Base-by-base conservation (phyloP, 2,888 invertebrate species). In the Blastobasis lacticolella region DNA sequence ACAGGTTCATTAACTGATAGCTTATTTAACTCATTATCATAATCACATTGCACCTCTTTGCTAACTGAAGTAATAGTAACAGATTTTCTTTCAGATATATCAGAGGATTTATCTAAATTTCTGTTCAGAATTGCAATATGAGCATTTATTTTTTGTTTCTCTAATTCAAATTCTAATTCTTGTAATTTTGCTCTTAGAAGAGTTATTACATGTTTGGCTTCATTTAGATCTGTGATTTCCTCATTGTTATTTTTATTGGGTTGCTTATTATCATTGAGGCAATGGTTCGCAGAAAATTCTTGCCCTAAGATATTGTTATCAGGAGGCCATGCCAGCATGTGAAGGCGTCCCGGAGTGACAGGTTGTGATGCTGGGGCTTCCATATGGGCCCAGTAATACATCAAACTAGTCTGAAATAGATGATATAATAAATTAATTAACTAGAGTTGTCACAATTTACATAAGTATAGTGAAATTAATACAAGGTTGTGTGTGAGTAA, bases 371-470 rank as follows among this genome's bases (percentile, higher is more conserved):
- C 85, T 51, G 93, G 91, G 48, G 90, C 82, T 78, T 95, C 95
- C 58, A 94, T 93, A 74, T 95, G 94, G 37, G 95, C 91, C 97
- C 97, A 97, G 75, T 93, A 95, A 83, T 97, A 97, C 94, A 96
- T 95, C 71, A 94, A 90, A 80, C 94, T 95, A 54, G 95, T 94
- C 97, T 97, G 82, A 40, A 91, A 83, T 62, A 91, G 1, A 23
- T 23, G 23, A 23, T 1, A 23, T 23, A 23, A 23, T 23, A 23
- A 23, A 23, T 23, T 23, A 23, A 23, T 23, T 23, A 23, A 23
- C 23, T 23, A 23, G 23, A 3, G 23, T 23, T 23, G 23, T 23
- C 23, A 23, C 23, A 23, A 23, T 23, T 23, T 23, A 2, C 23
- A 23, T 23, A 23, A 23, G 3, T 2, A 23, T 2, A 23, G 23